Base-by-base conservation (phyloP, 2,797 vertebrate genomes). In the Esox lucius region DNA sequence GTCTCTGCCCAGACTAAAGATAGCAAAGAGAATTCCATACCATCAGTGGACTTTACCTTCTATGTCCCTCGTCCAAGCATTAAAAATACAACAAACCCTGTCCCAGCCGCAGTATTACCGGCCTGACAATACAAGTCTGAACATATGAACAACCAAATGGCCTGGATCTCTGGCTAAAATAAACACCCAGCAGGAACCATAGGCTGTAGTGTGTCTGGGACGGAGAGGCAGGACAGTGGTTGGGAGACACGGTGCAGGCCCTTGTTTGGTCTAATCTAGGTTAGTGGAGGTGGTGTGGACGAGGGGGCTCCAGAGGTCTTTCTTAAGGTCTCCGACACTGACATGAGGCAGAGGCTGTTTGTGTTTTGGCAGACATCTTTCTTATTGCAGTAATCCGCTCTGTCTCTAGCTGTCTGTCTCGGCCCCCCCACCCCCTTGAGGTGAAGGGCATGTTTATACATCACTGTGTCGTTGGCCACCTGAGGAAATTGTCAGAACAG, bases 11-110 rank as follows among this genome's bases (percentile, higher is more conserved):
- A 83, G 82, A 73, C 91, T 93, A 92, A 91, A 92, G 89, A 93
- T 93, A 93, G 90, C 82, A 82, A 86, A 61, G 11, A 22, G 24
- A n/a, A 89, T 89, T 92, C 90, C 87, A 81, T 76, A 39, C 80
- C 76, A 80, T 81, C 80, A 19, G 86, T 78, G 17, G 75, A 53
- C 84, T 88, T 91, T 91, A 89, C 91, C 91, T 89, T 93, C 89
- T 93, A 91, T 91, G 90, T 92, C 90, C 90, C 74, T 89, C 78
- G 64, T 78, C 70, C 70, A 68, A 73, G 83, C 84, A 90, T 92
- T 89, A 87, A 89, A 93, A 92, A 93, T 92, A 91, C 91, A 91
- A 87, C 90, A 91, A 90, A 93, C 85, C 78, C 84, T 35, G 49
- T 64, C 78, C 74, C 84, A 84, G 72, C 16, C 74, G 59, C 0